These are phyloP conservation scores for Drosophila affinis DNA, from an alignment of 2,888 invertebrate genomes.

Conservation along the genomic window DNA sequence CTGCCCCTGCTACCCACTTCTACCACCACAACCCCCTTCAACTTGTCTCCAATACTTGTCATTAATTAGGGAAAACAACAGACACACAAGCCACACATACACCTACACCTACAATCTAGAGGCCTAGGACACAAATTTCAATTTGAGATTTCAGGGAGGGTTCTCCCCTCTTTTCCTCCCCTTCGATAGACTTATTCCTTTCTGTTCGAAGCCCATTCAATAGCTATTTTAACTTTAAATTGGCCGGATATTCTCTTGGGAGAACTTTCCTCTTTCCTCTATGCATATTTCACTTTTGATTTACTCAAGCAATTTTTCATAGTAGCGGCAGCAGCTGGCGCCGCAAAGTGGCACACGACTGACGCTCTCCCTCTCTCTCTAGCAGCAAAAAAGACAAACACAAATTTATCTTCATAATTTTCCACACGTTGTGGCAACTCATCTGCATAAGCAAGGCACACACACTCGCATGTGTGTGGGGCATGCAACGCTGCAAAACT, in stretches of 20 bases:
- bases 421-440: slow-evolving; percentile 72
- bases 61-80: slow-evolving; percentile 44
- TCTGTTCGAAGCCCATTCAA: neutral
- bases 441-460: slow-evolving; percentile 57
- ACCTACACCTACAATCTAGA: neutral
- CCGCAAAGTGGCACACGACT: slow-evolving; percentile 52
- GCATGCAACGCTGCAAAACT: slow-evolving; percentile 53
- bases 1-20: neutral
- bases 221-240: neutral
- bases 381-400: slow-evolving; percentile 46
- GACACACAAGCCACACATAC: neutral
- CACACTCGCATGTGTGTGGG: slow-evolving; percentile 22
- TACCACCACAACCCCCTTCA: neutral
- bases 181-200: no score
- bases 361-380: slow-evolving; percentile 43
- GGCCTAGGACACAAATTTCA: neutral
- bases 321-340: slow-evolving; percentile 47
- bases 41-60: slow-evolving; percentile 32
- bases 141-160: no score
- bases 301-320: slow-evolving; percentile 55
- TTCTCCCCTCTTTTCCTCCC: no score
- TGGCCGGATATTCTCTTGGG: slow-evolving; percentile 4
- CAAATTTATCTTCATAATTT: slow-evolving; percentile 77
- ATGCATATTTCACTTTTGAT: slow-evolving; percentile 32
- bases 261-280: slow-evolving; percentile 10